phyloP scores from a whole-genome alignment of 2,888 invertebrate genomes.

The Hyles lineata region DNA sequence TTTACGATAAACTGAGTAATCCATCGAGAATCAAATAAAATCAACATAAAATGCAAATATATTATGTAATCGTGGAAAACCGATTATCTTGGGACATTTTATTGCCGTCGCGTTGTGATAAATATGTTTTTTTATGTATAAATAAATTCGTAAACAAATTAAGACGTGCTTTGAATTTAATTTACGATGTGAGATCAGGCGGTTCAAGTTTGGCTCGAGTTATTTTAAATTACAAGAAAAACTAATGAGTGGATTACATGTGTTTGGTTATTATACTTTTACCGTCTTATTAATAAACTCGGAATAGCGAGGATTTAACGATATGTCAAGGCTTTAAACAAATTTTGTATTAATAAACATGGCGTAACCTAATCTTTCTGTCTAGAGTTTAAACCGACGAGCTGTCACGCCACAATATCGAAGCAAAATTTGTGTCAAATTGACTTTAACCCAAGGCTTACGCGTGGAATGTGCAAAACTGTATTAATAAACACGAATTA shows the following conservation, averaged over 20 bases:
- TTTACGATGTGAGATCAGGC: slow-evolving; percentile 8
- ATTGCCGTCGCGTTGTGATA: slow-evolving; percentile 17
- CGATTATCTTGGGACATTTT: slow-evolving; percentile 15
- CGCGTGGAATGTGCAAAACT: too few relatives aligned
- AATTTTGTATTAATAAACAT: too few relatives aligned
- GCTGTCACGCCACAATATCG: too few relatives aligned
- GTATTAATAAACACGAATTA: too few relatives aligned
- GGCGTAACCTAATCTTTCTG: too few relatives aligned
- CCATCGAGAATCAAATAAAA: slow-evolving; percentile 17
- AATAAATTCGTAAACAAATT: slow-evolving; percentile 25
- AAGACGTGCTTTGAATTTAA: slow-evolving; percentile 23
- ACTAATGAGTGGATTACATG: not conserved
- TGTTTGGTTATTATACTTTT: too few relatives aligned
- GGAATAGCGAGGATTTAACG: too few relatives aligned
- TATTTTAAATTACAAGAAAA: not conserved
- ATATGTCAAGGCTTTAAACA: too few relatives aligned
- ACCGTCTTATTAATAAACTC: too few relatives aligned
- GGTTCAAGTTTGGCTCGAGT: slow-evolving; percentile 2
- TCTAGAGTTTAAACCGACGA: too few relatives aligned
- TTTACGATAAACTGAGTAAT: not conserved
- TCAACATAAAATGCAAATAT: slow-evolving; percentile 26
- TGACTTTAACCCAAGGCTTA: too few relatives aligned
- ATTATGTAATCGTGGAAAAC: slow-evolving; percentile 10
- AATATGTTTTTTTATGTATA: slow-evolving; percentile 17
- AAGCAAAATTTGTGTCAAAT: too few relatives aligned